phyloP scores from a whole-genome alignment of 1,140 invertebrate genomes.

The Galendromus occidentalis region DNA sequence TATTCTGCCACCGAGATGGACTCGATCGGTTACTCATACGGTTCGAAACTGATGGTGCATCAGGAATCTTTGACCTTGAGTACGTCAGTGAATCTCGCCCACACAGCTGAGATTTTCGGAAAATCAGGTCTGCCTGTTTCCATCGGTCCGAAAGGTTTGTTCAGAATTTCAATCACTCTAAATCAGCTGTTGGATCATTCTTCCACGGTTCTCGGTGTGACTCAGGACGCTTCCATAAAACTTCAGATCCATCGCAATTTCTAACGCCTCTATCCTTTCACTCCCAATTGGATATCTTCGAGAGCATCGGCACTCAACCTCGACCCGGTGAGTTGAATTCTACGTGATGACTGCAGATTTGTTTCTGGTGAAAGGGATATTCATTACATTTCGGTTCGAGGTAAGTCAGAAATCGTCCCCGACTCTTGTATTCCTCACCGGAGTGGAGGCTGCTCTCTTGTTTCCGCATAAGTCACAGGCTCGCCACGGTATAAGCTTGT shows the following conservation, averaged over 20 bases:
- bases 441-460: not conserved
- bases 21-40: no score
- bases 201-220: not conserved
- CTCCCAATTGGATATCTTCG: slow-evolving; percentile 1
- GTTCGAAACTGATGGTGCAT: no score
- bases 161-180: not conserved
- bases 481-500: not conserved
- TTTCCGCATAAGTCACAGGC: not conserved
- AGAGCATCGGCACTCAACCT: not conserved
- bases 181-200: not conserved
- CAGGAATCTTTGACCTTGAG: no score
- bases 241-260: not conserved
- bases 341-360: not conserved
- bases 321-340: not conserved
- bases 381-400: not conserved
- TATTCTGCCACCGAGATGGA: no score
- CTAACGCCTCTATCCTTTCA: not conserved
- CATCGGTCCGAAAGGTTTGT: not conserved
- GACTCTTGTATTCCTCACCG: not conserved
- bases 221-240: not conserved
- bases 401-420: not conserved
- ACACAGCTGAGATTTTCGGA: not conserved
- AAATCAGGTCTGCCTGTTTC: not conserved
- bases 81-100: not conserved
- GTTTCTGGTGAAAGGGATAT: not conserved